These are phyloP conservation scores for Ispidina picta DNA, from an alignment of 2,797 vertebrate species.

Conservation along the genomic window DNA sequence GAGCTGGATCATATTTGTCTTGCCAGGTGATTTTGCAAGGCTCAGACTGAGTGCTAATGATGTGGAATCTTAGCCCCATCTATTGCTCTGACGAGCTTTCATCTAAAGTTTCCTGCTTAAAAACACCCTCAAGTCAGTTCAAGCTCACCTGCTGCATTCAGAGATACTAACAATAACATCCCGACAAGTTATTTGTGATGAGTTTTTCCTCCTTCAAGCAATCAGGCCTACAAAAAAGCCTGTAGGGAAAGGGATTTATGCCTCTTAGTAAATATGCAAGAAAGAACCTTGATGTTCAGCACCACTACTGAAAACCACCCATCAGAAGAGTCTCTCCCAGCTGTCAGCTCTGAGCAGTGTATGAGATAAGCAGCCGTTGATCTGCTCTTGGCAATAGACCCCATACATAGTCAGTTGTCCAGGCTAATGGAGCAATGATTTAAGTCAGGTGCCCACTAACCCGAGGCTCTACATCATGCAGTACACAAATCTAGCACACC, in stretches of 20 bases:
- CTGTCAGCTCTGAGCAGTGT: background rate
- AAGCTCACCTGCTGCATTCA: background rate
- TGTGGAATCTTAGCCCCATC: slow-evolving; percentile 9
- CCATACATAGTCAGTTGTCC: background rate
- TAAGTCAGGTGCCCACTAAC: background rate
- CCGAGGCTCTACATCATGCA: background rate
- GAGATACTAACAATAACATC: background rate
- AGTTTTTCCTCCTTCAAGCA: background rate
- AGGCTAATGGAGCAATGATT: background rate
- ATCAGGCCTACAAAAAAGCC: background rate
- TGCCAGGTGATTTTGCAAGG: slow-evolving; percentile 22
- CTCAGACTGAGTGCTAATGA: background rate
- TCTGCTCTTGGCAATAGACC: background rate
- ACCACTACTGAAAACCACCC: background rate
- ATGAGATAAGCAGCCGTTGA: background rate
- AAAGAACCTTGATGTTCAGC: background rate
- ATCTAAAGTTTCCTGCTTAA: background rate
- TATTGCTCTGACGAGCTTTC: slow-evolving; percentile 4
- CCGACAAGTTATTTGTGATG: background rate
- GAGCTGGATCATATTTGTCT: background rate
- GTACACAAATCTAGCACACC: background rate
- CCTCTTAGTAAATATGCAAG: background rate
- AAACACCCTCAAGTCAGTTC: background rate
- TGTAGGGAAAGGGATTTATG: background rate
- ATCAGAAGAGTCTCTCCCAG: background rate